phyloP scores from a whole-genome alignment of 2,797 vertebrate genomes.

The Octomys mimax region DNA sequence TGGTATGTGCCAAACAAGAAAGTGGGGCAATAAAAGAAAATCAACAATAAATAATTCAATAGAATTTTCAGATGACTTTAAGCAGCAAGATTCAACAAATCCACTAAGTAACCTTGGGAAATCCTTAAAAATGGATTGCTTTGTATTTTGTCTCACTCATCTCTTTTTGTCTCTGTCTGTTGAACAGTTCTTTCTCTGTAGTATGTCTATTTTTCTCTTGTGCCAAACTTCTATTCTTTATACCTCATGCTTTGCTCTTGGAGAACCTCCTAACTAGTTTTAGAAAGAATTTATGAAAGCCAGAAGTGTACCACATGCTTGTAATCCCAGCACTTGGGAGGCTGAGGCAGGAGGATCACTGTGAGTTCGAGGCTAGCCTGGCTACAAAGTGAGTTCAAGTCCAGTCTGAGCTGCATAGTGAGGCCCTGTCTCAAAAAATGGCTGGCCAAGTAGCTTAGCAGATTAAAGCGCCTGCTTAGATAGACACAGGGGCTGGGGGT shows the following conservation, averaged over 20 bases:
- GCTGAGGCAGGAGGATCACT: no score
- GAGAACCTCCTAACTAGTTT: neutral
- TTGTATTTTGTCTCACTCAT: slow-evolving; percentile 2
- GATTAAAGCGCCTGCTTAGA: no score
- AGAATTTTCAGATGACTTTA: neutral
- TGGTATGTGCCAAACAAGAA: neutral
- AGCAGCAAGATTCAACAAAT: neutral
- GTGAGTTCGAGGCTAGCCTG: no score
- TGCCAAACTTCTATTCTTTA: neutral
- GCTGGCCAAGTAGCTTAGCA: no score
- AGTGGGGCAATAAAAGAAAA: neutral
- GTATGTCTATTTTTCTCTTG: neutral
- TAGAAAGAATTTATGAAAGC: neutral
- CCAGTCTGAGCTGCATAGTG: no score
- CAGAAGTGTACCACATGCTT: no score
- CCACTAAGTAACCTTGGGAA: neutral
- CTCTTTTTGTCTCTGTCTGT: slow-evolving; percentile 13
- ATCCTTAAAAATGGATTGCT: neutral
- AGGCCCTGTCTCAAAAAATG: no score
- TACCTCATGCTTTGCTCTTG: neutral
- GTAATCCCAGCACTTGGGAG: no score
- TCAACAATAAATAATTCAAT: neutral
- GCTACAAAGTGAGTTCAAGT: no score
- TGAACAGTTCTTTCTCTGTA: neutral
- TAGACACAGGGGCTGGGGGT: no score